A percentile compares a stretch with the other conserved stretches of the same genome.
These are phyloP conservation scores for Rhipidura dahli DNA, from an alignment of 2,113 vertebrate species.

Conservation along the genomic window DNA sequence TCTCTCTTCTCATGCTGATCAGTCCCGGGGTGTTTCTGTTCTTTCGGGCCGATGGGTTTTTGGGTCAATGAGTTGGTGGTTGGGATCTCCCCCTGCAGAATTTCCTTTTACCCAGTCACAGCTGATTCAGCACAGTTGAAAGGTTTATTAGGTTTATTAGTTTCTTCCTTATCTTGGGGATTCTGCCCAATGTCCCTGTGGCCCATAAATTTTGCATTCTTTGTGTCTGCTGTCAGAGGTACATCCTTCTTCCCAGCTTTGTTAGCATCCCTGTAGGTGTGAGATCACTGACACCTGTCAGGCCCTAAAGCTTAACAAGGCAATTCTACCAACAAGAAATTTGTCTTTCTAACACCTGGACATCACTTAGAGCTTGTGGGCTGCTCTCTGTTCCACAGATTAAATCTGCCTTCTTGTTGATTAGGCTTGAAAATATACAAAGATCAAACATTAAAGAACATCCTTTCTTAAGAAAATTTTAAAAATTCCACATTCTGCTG, in stretches of 20 bases:
- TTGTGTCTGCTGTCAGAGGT: background rate
- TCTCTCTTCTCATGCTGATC: background rate
- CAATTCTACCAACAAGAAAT: background rate
- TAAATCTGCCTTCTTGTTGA: background rate
- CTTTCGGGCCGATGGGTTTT: background rate
- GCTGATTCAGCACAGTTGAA: background rate
- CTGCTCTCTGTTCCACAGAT: background rate
- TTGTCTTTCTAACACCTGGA: background rate
- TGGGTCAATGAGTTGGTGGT: background rate
- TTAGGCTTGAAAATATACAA: background rate
- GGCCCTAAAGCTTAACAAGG: background rate
- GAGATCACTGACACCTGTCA: background rate
- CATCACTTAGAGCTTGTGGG: background rate
- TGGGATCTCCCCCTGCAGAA: background rate
- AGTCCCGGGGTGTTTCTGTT: background rate
- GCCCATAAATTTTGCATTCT: background rate
- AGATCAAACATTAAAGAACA: background rate
- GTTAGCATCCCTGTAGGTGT: background rate
- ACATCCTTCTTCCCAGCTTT: background rate
- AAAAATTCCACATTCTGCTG: background rate
- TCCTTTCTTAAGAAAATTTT: background rate
- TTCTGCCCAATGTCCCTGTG: background rate
- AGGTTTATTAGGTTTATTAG: background rate
- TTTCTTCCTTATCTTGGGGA: background rate
- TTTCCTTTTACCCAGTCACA: background rate